A percentile compares a stretch with the other conserved stretches of the same genome.
Evolutionary conservation across 2,113 vertebrate genomes (phyloP).

Genomic region (Petrocephalus zakoni): DNA sequence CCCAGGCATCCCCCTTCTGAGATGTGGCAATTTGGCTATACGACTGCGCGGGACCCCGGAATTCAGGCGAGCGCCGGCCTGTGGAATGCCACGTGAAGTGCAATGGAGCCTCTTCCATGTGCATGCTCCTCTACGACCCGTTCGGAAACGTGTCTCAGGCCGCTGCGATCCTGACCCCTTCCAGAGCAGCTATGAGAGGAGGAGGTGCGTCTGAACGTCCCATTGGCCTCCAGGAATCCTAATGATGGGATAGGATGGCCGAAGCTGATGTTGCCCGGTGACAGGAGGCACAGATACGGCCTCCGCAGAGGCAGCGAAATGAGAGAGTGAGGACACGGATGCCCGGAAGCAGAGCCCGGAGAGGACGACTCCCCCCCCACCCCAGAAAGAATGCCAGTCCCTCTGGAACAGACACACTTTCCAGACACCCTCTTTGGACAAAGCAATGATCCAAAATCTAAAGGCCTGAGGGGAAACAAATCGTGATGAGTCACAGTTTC

Average conservation of each 20-base stretch:
- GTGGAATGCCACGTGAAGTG: neutral
- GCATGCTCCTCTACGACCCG: neutral
- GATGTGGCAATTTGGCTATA: neutral
- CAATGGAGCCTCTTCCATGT: neutral
- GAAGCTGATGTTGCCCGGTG: constrained; percentile 53
- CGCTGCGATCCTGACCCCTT: neutral
- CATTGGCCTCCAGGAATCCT: constrained; percentile 50
- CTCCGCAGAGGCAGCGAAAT: constrained; percentile 39
- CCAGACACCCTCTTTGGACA: neutral
- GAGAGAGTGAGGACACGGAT: constrained; percentile 33
- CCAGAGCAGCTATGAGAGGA: neutral
- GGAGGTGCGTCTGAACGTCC: neutral
- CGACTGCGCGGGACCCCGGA: neutral
- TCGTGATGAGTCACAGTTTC: neutral
- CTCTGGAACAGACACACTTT: neutral
- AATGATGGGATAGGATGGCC: constrained; percentile 67
- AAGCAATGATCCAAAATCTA: neutral
- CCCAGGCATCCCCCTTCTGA: neutral
- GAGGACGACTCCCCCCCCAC: neutral
- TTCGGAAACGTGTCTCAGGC: neutral
- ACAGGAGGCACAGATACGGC: constrained; percentile 60
- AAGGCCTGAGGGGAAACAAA: neutral
- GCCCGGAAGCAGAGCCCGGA: neutral
- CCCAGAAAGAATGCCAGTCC: neutral
- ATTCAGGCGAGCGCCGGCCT: neutral